phyloP scores from a whole-genome alignment of 2,888 invertebrate species.

The Acanthosepion pharaonis region DNA sequence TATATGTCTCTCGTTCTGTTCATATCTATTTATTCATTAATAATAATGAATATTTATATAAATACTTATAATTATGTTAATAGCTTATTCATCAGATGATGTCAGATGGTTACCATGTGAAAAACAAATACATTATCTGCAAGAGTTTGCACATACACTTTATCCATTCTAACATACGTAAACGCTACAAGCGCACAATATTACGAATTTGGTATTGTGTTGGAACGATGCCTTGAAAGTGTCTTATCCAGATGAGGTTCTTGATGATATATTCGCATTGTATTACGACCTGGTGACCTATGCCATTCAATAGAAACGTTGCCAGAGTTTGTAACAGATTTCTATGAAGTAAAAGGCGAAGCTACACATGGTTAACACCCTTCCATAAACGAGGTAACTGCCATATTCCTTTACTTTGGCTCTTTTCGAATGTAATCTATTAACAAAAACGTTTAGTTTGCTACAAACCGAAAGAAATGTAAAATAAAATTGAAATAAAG shows the following conservation, averaged over 20 bases:
- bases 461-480: neutral
- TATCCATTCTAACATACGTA: too few species aligned
- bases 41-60: too few species aligned
- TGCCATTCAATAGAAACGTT: neutral
- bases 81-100: too few species aligned
- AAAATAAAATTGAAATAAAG: neutral
- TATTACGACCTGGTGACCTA: constrained; percentile 20
- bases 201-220: neutral
- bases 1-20: too few species aligned
- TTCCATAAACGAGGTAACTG: neutral
- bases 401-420: constrained; percentile 13
- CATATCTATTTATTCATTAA: too few species aligned
- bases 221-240: neutral
- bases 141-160: too few species aligned
- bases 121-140: too few species aligned
- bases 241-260: neutral
- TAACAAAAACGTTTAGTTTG: neutral
- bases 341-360: neutral
- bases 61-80: too few species aligned
- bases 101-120: too few species aligned
- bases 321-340: neutral
- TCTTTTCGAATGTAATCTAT: neutral
- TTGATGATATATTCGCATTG: neutral
- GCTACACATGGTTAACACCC: neutral
- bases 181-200: neutral